phyloP scores from a whole-genome alignment of 2,888 invertebrate species.

The Sipha maydis region DNA sequence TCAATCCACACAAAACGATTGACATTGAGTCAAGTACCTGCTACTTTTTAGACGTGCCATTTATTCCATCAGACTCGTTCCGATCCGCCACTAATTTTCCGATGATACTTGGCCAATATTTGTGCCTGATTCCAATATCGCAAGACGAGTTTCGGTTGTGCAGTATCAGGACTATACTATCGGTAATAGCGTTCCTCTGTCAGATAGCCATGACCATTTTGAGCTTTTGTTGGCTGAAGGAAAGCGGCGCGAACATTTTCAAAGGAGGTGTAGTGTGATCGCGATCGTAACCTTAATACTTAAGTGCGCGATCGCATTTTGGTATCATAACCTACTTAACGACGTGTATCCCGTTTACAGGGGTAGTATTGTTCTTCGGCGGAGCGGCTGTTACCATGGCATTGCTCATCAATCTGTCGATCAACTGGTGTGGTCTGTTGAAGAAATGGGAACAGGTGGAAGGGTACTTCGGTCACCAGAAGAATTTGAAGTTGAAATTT shows the following conservation, averaged over 20 bases:
- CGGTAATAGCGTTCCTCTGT: constrained; percentile 37
- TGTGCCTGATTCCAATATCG: constrained; percentile 62
- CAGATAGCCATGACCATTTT: constrained; percentile 62
- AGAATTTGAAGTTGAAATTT: constrained; percentile 59
- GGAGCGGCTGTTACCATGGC: constrained; percentile 62
- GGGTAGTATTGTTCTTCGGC: constrained; percentile 62
- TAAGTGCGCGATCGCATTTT: too few species aligned
- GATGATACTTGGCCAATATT: constrained; percentile 55
- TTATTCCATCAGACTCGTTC: constrained; percentile 61
- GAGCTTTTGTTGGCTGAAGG: constrained; percentile 60
- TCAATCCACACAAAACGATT: constrained; percentile 14
- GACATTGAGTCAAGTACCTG: constrained; percentile 40
- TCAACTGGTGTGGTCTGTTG: constrained; percentile 60
- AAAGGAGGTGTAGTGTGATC: constrained; percentile 63
- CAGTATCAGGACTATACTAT: constrained; percentile 44
- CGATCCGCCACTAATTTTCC: constrained; percentile 58
- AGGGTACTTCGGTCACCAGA: constrained; percentile 62
- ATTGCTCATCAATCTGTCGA: constrained; percentile 61
- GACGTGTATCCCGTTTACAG: constrained; percentile 20
- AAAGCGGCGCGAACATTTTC: constrained; percentile 56
- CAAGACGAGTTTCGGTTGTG: constrained; percentile 51
- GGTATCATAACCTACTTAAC: not conserved
- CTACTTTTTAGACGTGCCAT: constrained; percentile 42
- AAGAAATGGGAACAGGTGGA: constrained; percentile 63
- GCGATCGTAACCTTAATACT: not conserved